Evolutionary conservation across 2,113 vertebrate species (phyloP).

Genomic region (Sula dactylatra): DNA sequence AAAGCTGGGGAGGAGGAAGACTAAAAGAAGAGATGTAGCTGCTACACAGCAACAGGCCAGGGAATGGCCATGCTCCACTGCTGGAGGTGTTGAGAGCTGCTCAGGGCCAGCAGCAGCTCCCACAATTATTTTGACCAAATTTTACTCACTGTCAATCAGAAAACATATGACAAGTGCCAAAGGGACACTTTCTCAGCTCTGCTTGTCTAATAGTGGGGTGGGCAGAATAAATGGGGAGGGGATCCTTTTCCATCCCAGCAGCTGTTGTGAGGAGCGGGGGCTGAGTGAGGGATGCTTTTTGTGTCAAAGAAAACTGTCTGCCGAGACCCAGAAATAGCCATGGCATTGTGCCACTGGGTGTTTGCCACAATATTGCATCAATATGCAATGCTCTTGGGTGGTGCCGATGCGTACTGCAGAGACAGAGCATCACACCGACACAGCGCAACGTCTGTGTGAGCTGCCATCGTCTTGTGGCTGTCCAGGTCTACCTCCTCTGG

Average conservation of each 20-base stretch:
- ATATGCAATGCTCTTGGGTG: rapidly evolving
- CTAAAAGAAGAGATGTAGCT: neutral
- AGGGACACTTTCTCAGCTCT: neutral
- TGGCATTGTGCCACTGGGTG: neutral
- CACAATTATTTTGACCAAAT: neutral
- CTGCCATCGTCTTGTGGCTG: rapidly evolving
- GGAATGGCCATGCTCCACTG: neutral
- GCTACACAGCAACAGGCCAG: too few species aligned
- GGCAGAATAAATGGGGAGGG: neutral
- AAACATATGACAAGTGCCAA: neutral
- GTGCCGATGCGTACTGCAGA: rapidly evolving
- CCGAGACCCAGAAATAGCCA: constrained; percentile 8
- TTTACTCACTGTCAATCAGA: neutral
- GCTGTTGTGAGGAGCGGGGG: neutral
- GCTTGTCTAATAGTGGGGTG: neutral
- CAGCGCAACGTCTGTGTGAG: rapidly evolving
- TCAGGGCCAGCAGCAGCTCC: neutral
- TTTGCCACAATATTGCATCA: neutral
- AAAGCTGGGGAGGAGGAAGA: neutral
- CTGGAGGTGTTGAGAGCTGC: neutral
- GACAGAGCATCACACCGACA: neutral
- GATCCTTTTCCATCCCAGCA: neutral
- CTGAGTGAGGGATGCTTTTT: neutral
- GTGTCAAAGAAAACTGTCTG: neutral
- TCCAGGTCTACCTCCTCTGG: neutral